Evolutionary conservation across 2,113 vertebrate genomes (phyloP).

Genomic region (Saguinus midas): DNA sequence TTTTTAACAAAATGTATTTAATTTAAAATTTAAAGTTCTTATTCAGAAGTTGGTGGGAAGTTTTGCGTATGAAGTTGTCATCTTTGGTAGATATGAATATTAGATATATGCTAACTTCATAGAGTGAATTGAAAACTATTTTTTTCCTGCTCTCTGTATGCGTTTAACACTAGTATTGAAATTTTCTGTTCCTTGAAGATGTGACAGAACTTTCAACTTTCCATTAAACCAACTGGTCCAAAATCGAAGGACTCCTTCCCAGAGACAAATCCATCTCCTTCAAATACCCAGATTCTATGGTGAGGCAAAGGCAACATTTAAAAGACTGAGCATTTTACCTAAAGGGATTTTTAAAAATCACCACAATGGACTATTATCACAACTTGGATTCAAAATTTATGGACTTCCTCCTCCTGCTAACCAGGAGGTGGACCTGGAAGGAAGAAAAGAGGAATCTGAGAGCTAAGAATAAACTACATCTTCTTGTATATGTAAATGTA

Average conservation of each 20-base stretch:
- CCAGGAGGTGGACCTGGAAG: background rate
- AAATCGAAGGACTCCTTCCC: background rate
- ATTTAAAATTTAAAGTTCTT: conserved; percentile 25
- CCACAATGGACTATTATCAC: background rate
- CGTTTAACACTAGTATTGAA: background rate
- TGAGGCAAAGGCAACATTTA: background rate
- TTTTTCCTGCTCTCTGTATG: background rate
- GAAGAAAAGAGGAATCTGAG: background rate
- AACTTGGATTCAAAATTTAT: background rate
- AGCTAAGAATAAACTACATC: background rate
- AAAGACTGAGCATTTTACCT: background rate
- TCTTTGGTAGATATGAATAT: background rate
- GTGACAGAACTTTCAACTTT: background rate
- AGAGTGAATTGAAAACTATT: background rate
- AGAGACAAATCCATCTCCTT: background rate
- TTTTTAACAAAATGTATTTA: background rate
- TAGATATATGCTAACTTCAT: background rate
- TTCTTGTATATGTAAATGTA: background rate
- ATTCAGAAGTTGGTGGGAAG: background rate
- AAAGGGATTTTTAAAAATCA: background rate
- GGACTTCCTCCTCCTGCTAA: background rate
- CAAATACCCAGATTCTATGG: background rate
- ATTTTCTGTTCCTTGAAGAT: background rate
- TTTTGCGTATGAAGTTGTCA: background rate
- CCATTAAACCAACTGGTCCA: background rate